Conservation (phyloP, 2,113 vertebrate species). For the Rhea pennata region DNA sequence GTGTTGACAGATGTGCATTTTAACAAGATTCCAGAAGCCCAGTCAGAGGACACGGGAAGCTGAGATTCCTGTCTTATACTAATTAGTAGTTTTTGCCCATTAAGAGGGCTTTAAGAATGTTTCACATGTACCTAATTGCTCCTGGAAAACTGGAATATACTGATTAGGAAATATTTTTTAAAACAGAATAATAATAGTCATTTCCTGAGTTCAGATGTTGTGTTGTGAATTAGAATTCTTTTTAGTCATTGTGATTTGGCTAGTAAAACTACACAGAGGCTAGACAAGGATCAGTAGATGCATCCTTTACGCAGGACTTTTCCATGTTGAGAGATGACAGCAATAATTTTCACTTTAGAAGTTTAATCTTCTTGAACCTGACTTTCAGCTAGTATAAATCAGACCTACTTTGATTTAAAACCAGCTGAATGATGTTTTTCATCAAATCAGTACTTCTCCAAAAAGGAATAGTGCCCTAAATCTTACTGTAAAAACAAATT, state of each 20-base stretch:
- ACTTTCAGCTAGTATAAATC: not conserved
- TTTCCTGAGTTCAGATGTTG: not conserved
- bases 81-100: not conserved
- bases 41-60: not conserved
- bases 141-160: not conserved
- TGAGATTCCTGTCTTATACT: not conserved
- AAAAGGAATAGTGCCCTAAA: slow-evolving; percentile 26
- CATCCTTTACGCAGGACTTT: not conserved
- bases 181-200: not conserved
- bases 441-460: not conserved
- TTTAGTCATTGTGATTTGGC: not conserved
- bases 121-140: not conserved
- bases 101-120: not conserved
- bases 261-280: not conserved
- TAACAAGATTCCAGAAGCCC: not conserved
- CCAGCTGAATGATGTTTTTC: not conserved
- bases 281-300: not conserved
- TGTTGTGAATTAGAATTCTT: not conserved
- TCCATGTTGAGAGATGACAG: not conserved
- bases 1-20: not conserved
- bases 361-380: slow-evolving; percentile 13
- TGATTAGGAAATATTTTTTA: not conserved
- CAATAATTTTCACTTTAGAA: slow-evolving; percentile 11
- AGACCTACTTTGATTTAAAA: slow-evolving; percentile 20
- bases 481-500: slow-evolving; percentile 23